Conservation (phyloP, 2,797 vertebrate genomes). For the Sebastes matsubarae region DNA sequence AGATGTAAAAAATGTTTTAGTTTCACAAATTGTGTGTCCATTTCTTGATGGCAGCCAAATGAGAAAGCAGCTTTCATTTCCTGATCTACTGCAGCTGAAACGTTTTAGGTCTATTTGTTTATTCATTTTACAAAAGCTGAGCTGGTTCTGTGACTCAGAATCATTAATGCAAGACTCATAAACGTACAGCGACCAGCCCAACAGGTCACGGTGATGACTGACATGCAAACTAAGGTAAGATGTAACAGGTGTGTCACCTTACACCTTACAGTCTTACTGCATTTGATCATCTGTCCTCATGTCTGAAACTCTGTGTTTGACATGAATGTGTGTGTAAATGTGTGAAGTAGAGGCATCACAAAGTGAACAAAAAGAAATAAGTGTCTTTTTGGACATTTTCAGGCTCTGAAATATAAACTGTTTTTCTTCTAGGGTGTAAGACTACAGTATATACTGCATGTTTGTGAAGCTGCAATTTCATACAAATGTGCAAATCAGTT, state of each 20-base stretch:
- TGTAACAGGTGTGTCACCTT: neutral
- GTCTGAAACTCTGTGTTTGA: slow-evolving; percentile 6
- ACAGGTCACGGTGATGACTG: neutral
- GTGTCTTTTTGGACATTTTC: neutral
- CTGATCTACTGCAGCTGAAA: neutral
- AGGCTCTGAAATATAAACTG: neutral
- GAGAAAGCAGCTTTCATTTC: neutral
- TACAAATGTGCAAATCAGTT: neutral
- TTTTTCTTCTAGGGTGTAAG: neutral
- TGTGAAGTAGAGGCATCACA: slow-evolving; percentile 40
- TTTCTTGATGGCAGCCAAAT: neutral
- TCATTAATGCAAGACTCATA: neutral
- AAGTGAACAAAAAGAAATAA: neutral
- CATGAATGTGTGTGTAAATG: slow-evolving; percentile 24
- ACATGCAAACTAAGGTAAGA: slow-evolving; percentile 3
- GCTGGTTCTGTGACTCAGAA: slow-evolving; percentile 10
- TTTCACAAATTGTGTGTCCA: too few species aligned
- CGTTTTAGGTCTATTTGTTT: neutral
- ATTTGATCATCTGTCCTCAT: slow-evolving; percentile 10
- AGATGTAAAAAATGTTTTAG: too few species aligned
- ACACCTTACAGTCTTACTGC: neutral
- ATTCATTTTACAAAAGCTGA: neutral
- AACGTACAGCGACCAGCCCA: neutral
- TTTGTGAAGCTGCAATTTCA: neutral
- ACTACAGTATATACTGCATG: neutral